phyloP scores from a whole-genome alignment of 2,113 vertebrate genomes.

The Tupaia tana region DNA sequence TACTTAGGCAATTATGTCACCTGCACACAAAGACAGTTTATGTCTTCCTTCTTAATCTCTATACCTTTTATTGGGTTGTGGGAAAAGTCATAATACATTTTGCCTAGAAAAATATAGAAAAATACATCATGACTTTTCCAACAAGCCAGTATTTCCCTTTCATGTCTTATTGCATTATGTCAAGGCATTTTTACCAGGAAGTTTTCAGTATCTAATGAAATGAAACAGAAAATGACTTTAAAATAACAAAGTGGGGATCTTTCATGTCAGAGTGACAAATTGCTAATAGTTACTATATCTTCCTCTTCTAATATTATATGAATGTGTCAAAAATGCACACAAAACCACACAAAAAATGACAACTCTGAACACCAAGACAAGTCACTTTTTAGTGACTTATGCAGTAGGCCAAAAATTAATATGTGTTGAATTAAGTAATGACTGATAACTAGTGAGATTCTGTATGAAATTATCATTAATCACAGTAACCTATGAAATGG shows the following conservation, averaged over 20 bases:
- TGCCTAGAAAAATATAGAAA: no score
- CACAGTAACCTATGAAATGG: not conserved
- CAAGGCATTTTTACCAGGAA: not conserved
- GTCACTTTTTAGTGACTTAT: not conserved
- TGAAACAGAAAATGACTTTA: not conserved
- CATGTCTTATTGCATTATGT: not conserved
- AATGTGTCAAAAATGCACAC: not conserved
- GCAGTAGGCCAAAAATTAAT: not conserved
- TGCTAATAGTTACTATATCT: not conserved
- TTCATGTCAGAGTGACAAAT: not conserved
- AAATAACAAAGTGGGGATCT: not conserved
- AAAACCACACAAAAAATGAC: not conserved
- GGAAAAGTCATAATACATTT: no score
- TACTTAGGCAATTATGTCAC: not conserved
- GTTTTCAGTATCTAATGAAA: not conserved
- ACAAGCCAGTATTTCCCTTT: not conserved
- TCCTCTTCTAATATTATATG: not conserved
- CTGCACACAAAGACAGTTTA: not conserved
- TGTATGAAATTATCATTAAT: not conserved
- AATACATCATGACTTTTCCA: no score
- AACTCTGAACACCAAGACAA: not conserved
- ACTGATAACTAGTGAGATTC: not conserved
- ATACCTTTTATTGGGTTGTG: not conserved
- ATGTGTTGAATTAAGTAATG: not conserved
- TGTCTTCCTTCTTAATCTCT: not conserved